phyloP scores from a whole-genome alignment of 2,797 vertebrate species.

The Enteromius viviparus region DNA sequence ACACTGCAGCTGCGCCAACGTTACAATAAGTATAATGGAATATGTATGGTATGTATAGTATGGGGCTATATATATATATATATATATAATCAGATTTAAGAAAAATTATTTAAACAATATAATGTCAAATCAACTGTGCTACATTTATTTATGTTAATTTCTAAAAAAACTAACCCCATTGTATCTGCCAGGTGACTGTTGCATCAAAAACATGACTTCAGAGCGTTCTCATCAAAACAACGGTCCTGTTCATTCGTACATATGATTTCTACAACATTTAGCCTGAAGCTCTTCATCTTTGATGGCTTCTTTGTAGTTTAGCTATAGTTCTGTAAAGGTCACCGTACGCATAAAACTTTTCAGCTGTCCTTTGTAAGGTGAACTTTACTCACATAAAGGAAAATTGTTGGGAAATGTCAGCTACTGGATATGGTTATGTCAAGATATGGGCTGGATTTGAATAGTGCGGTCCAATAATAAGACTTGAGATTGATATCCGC shows the following conservation, averaged over 20 bases:
- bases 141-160: not conserved
- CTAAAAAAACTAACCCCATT: not conserved
- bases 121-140: too few relatives aligned
- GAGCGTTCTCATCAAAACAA: constrained; percentile 25
- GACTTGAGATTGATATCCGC: not conserved
- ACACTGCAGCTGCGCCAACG: too few relatives aligned
- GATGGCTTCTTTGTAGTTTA: constrained; percentile 39
- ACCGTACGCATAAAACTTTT: constrained; percentile 37
- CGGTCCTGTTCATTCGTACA: not conserved
- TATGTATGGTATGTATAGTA: too few relatives aligned
- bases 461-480: not conserved
- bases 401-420: too few relatives aligned
- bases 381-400: constrained; percentile 53
- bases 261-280: not conserved
- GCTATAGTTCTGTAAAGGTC: constrained; percentile 56
- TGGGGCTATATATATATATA: too few relatives aligned
- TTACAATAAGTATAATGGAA: too few relatives aligned
- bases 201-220: not conserved
- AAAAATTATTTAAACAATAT: too few relatives aligned
- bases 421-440: constrained; percentile 3
- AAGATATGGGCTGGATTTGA: constrained; percentile 13
- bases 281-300: constrained; percentile 18
- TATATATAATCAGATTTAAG: too few relatives aligned
- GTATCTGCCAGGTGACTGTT: not conserved
- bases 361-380: constrained; percentile 38